A percentile compares a stretch with the other conserved stretches of the same genome.
phyloP scores from a whole-genome alignment of 2,888 invertebrate species.

The Pomacea canaliculata region DNA sequence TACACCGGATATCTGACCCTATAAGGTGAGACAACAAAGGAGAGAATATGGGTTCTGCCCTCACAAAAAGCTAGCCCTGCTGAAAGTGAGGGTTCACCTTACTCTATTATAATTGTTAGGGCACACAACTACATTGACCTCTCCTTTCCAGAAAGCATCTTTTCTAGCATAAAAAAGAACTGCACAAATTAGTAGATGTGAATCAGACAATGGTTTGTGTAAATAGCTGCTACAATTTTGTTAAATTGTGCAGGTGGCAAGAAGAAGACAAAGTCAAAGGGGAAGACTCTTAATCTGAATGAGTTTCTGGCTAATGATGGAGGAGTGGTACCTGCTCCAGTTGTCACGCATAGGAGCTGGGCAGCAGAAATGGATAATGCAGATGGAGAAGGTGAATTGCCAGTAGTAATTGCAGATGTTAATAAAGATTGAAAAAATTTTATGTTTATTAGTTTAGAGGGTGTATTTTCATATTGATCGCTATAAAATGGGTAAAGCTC shows the following conservation, averaged over 20 bases:
- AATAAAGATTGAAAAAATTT: not conserved
- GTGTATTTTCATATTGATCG: not conserved
- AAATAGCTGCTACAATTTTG: too few species aligned
- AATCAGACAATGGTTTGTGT: too few species aligned
- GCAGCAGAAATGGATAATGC: slow-evolving; percentile 84
- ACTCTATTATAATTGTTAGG: too few species aligned
- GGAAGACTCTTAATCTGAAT: slow-evolving; percentile 84
- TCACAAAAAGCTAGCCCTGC: too few species aligned
- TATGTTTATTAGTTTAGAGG: not conserved
- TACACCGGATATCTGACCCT: too few species aligned
- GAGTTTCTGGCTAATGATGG: slow-evolving; percentile 81
- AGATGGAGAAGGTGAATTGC: slow-evolving; percentile 35
- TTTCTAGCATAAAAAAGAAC: too few species aligned
- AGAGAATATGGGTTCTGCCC: too few species aligned
- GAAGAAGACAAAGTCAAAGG: slow-evolving; percentile 82
- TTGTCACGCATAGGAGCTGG: slow-evolving; percentile 72
- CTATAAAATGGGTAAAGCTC: not conserved
- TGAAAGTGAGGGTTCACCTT: too few species aligned
- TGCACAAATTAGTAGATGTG: too few species aligned
- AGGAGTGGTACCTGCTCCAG: slow-evolving; percentile 41
- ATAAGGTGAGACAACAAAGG: too few species aligned
- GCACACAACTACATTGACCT: too few species aligned
- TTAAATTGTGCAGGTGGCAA: slow-evolving; percentile 46
- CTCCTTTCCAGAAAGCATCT: too few species aligned
- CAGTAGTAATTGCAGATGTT: not conserved